Evolutionary conservation across 2,888 invertebrate genomes (phyloP).

Genomic region (Acronicta aceris): DNA sequence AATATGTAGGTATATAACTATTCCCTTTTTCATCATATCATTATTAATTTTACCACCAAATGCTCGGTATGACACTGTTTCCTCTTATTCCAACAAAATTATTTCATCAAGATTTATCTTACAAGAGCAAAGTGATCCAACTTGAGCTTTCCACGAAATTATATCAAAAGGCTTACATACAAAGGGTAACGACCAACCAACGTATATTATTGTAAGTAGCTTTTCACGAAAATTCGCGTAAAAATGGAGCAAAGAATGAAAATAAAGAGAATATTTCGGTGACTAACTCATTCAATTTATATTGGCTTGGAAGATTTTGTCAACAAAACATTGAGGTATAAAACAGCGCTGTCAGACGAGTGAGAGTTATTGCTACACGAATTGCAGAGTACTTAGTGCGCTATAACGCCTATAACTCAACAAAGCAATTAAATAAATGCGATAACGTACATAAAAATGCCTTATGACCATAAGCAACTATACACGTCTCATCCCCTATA

Average conservation of each 20-base stretch:
- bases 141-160: slow-evolving; percentile 2
- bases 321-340: slow-evolving; percentile 12
- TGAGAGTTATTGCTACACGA: not conserved
- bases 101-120: slow-evolving; percentile 8
- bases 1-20: too few relatives aligned
- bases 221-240: slow-evolving; percentile 21
- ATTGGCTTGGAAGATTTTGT: slow-evolving; percentile 1
- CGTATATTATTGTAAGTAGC: slow-evolving; percentile 7
- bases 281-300: slow-evolving; percentile 33
- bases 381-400: not conserved
- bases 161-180: slow-evolving; percentile 8
- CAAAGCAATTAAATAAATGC: too few relatives aligned
- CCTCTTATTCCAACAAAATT: not conserved
- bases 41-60: not conserved
- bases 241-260: slow-evolving; percentile 3
- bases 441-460: too few relatives aligned
- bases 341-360: not conserved
- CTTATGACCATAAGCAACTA: too few relatives aligned
- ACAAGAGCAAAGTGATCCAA: slow-evolving; percentile 16
- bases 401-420: too few relatives aligned
- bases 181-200: slow-evolving; percentile 13
- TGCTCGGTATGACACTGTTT: not conserved
- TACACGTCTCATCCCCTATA: too few relatives aligned
- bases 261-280: slow-evolving; percentile 11
- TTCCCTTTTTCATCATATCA: too few relatives aligned